Evolutionary conservation across 2,113 vertebrate genomes (phyloP).

Genomic region (Silurus meridionalis): DNA sequence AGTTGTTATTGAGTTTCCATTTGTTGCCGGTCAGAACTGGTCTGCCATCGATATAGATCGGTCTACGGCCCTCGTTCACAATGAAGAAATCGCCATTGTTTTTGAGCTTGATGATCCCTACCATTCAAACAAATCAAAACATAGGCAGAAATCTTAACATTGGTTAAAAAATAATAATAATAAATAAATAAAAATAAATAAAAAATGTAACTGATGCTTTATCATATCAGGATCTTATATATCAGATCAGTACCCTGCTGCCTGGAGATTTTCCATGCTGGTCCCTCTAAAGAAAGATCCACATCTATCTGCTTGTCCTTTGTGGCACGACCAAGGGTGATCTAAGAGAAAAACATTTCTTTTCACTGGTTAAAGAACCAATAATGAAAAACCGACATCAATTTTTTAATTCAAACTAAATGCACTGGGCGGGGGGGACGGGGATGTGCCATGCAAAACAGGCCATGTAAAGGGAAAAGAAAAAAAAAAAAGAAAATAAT

Average conservation of each 20-base stretch:
- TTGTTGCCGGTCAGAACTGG: constrained; percentile 91
- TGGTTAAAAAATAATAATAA: neutral
- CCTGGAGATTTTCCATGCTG: constrained; percentile 95
- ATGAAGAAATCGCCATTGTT: constrained; percentile 96
- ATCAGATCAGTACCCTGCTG: constrained; percentile 81
- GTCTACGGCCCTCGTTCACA: constrained; percentile 89
- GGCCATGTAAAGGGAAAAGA: neutral
- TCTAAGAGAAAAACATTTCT: constrained; percentile 68
- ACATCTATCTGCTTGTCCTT: constrained; percentile 97
- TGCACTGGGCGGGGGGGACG: neutral
- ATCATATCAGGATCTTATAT: neutral
- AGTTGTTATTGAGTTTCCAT: constrained; percentile 96
- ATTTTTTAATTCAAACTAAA: neutral
- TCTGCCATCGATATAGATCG: constrained; percentile 91
- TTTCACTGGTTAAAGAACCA: neutral
- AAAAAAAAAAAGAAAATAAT: neutral
- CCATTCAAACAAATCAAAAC: neutral
- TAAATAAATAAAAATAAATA: neutral
- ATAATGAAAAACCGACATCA: neutral
- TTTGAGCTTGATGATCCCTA: constrained; percentile 93
- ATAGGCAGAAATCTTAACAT: neutral
- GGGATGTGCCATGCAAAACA: neutral
- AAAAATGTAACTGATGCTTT: neutral
- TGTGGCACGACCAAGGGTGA: constrained; percentile 90
- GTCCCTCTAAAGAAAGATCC: constrained; percentile 90